These are phyloP conservation scores for Callopanchax toddi DNA, from an alignment of 2,113 vertebrate species.

Conservation along the genomic window DNA sequence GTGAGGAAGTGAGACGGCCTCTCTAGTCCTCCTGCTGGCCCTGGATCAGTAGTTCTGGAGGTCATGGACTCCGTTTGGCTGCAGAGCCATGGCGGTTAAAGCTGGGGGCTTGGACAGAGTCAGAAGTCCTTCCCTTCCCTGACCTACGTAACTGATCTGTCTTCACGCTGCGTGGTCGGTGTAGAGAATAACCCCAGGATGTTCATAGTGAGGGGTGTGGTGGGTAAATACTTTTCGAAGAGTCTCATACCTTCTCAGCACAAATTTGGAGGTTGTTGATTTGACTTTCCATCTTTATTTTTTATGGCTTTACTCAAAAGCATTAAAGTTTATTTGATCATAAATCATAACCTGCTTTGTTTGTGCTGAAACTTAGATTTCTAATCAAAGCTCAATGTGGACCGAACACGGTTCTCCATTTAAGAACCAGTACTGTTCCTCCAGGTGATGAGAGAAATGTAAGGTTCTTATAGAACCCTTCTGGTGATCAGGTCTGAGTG, in stretches of 20 bases:
- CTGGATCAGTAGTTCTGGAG: neutral
- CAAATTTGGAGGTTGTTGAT: neutral
- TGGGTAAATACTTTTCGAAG: neutral
- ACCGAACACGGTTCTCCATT: no score
- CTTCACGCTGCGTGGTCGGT: slow-evolving; percentile 3
- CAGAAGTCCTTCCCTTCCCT: slow-evolving; percentile 12
- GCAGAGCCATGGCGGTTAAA: slow-evolving; percentile 12
- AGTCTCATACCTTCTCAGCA: neutral
- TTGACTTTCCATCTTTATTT: no score
- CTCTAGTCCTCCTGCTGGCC: neutral
- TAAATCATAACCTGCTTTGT: no score
- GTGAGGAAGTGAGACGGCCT: slow-evolving; percentile 25
- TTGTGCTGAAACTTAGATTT: no score
- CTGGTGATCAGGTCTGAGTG: no score
- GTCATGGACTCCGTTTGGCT: slow-evolving; percentile 14
- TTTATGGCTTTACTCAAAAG: neutral
- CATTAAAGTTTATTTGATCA: no score
- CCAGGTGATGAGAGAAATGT: no score
- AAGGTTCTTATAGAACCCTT: no score
- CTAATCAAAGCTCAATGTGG: no score
- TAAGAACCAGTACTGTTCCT: no score
- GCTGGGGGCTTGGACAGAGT: slow-evolving; percentile 2
- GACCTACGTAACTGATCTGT: neutral
- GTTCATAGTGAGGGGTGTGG: neutral
- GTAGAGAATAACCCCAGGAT: neutral